These are phyloP conservation scores for Notarius lentiginosus DNA, from an alignment of 2,113 vertebrate genomes.

Conservation along the genomic window DNA sequence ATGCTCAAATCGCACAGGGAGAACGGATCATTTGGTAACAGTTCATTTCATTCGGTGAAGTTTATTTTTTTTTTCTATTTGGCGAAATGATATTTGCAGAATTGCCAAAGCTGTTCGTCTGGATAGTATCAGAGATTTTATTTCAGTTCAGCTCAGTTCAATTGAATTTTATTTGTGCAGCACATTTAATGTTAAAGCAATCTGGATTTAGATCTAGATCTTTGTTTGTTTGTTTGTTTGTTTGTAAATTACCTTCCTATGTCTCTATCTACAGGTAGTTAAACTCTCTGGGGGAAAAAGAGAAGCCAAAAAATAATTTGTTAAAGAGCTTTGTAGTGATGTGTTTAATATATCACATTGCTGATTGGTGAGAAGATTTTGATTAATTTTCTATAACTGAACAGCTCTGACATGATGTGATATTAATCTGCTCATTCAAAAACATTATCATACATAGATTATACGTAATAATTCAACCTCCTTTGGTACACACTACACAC, in stretches of 20 bases:
- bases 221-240: neutral
- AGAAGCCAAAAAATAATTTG: neutral
- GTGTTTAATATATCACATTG: neutral
- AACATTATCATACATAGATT: too few species aligned
- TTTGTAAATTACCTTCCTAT: neutral
- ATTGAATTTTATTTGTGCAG: neutral
- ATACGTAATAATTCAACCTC: too few species aligned
- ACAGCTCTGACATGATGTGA: too few species aligned
- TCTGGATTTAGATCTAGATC: neutral
- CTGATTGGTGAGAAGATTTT: neutral
- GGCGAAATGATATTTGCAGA: neutral
- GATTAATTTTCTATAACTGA: too few species aligned
- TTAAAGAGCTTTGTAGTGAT: neutral
- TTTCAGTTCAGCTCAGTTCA: neutral
- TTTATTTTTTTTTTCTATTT: neutral
- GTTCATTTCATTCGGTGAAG: neutral
- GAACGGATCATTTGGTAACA: neutral
- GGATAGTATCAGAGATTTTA: neutral
- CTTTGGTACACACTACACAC: too few species aligned
- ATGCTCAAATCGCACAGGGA: neutral
- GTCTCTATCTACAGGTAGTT: too few species aligned
- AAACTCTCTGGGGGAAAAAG: too few species aligned
- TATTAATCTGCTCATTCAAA: too few species aligned
- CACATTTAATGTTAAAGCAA: neutral
- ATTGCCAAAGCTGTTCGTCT: neutral